Evolutionary conservation across 1,140 invertebrate species (phyloP), one percentile per base, ranked within the genome.

Genomic region (Formica selysi): DNA sequence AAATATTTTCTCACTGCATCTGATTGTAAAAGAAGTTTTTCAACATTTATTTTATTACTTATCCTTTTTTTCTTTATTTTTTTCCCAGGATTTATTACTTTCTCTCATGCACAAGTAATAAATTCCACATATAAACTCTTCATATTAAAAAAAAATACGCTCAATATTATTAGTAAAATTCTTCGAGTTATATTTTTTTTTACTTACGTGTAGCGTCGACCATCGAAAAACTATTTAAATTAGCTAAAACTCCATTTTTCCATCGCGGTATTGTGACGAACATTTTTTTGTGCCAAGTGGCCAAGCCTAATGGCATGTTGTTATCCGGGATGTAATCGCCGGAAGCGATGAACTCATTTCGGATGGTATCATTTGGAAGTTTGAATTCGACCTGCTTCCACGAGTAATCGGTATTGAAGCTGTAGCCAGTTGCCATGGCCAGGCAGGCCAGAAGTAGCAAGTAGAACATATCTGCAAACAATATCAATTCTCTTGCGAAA

Each of bases 261-360:
- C 97, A 98, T 94, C 97, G 96, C 0, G 97, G 97, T 7, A 97
- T 96, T 3, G 97, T 98, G 70, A 98, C 94, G 91, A 98, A 98
- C 61, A 98, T 90, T 95, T 97, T 98, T 92, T 98, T 96, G 78
- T 96, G 95, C 97, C 97, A 98, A 48, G 96, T 94, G 59, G 96
- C 97, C 73, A 98, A 74, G 32, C 97, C 97, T 19, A 97, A 94
- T 2, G 97, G 97, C 81, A 98, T 92, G 94, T 97, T 97, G 92
- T 98, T 97, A 76, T 95, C 96, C 22, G 95, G 96, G 11, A 97
- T 95, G 92, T 97, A 98, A 87, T 95, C 94, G 29, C 96, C 96
- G 48, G 94, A 95, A 19, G 95, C 94, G 13, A 97, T 95, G n/a
- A 97, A 96, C 29, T 95, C 94, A 80, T 96, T 94, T 87, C 96